Conservation (phyloP, 2,113 vertebrate genomes). For the Stigmatopora argus region DNA sequence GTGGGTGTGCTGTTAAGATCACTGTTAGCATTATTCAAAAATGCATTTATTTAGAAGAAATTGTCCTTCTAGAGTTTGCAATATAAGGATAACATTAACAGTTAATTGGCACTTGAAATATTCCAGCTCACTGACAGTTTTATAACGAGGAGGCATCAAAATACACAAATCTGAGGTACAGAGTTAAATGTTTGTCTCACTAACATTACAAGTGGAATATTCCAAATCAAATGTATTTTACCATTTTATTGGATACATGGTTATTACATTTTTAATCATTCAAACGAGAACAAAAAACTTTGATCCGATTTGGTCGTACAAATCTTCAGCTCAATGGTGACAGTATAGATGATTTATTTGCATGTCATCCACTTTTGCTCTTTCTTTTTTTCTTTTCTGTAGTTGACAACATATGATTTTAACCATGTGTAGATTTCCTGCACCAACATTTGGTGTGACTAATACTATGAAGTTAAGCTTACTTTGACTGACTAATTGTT, state of each 20-base stretch:
- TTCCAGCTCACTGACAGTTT: background rate
- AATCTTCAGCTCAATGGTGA: too few species aligned
- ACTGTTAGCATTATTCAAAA: conserved; percentile 10
- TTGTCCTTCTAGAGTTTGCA: background rate
- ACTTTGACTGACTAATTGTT: too few species aligned
- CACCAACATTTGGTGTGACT: background rate
- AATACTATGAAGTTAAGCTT: background rate
- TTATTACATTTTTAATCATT: too few species aligned
- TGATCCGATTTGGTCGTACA: too few species aligned
- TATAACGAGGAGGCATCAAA: background rate
- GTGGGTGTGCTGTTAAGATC: background rate
- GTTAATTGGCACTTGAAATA: background rate
- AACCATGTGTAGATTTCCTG: background rate
- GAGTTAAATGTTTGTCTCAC: too few species aligned
- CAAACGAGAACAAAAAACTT: too few species aligned
- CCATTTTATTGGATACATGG: too few species aligned
- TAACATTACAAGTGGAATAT: too few species aligned
- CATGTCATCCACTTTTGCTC: background rate
- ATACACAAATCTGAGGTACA: too few species aligned
- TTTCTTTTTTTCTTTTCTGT: background rate
- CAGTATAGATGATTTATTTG: too few species aligned
- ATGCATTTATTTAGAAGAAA: conserved; percentile 13
- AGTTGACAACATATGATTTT: background rate
- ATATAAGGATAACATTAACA: background rate
- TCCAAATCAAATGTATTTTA: too few species aligned